Base-by-base conservation (phyloP, 2,888 invertebrate genomes). In the Drosophila koepferae region DNA sequence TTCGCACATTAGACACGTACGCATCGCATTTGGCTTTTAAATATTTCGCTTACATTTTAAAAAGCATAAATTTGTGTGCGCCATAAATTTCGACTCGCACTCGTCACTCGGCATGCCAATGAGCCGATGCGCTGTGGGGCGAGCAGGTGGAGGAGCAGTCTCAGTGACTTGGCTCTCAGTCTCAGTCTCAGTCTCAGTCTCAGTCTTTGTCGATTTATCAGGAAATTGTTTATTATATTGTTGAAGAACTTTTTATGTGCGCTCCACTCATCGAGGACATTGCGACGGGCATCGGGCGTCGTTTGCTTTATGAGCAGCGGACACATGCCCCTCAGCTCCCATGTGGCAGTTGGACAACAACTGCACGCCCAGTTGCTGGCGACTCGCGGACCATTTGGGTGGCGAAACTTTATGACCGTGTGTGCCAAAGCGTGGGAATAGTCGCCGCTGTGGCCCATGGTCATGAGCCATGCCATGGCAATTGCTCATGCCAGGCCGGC, bases 1-100 rank as follows among this genome's bases (percentile, higher is more conserved):
- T 86, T 87, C 75, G 87, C 87, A 85, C 87, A 89, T 87, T 87
- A 87, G 86, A 87, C 89, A 87, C 86, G 89, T 86, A 80, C 86
- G 77, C 63, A 66, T 74, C 74, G 66, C 73, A 74, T 74, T 77
- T 72, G 69, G 51, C 51, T 63, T 66, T 73, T 69, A 72, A 82
- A 77, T 72, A 82, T 81, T 80, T 81, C 72, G 81, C 77, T 73
- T 80, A 81, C 81, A 78, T 81, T 86, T 88, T 78, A 83, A 86
- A 88, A 88, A 78, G 71, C 85, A 86, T 88, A 86, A 85, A 88
- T 86, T 85, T 77, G 64, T 71, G 81, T 69, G 63, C 55, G 73
- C 78, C 79, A 81, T 81, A 81, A 83, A 83, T 81, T 83, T 75
- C 48, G 69, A 61, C 72, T 79, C 55, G 63, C 46, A 68, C 51